Evolutionary conservation across 1,140 invertebrate genomes (phyloP), one percentile per base, ranked within the genome.

Genomic region (Brachionus asplanchnoidis): DNA sequence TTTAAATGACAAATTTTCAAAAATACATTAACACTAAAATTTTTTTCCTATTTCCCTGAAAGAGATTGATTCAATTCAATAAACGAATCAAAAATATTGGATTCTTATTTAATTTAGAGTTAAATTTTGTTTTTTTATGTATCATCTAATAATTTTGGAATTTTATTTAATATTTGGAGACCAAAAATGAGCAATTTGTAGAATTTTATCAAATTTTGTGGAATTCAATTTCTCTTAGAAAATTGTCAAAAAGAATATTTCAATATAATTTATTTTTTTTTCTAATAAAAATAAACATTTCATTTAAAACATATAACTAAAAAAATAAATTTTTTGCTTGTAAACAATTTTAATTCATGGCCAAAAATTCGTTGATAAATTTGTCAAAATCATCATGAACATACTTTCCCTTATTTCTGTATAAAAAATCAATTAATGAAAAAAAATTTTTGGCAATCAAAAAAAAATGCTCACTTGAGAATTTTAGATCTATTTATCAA

Each of bases 371-470:
- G 17, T 44, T 28, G 12, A 68, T 68, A 46, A 82, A 82, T 17
- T 82, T 82, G 3, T 82, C 79, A 65, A 82, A 82, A 68, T 82
- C 79, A 68, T 82, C 79, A 68, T 82, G 79, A 20, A 82, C 23
- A 65, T 82, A 82, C 60, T 82, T 60, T 23, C 79, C 79, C 53
- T 82, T 82, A n/a, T 82, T 82, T 44, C 79, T 60, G n/a, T 4
- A 60, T 40, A 82, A 65, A 53, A 60, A 32, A 40, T 9, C 32
- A 17, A 8, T 60, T n/a, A 14, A 82, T 36, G 8, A 32, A 11
- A 40, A n/a, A 44, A 8, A 14, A 82, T 42, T 82, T 32, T 32
- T 3, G 28, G 26, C 36, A n/a, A 36, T 6, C 32, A 36, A 36
- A 36, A 6, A 5, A 28, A 65, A 40, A 36, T 68, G n/a, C 20